Evolutionary conservation across 2,797 vertebrate species (phyloP).

Genomic region (Valencia hispanica): DNA sequence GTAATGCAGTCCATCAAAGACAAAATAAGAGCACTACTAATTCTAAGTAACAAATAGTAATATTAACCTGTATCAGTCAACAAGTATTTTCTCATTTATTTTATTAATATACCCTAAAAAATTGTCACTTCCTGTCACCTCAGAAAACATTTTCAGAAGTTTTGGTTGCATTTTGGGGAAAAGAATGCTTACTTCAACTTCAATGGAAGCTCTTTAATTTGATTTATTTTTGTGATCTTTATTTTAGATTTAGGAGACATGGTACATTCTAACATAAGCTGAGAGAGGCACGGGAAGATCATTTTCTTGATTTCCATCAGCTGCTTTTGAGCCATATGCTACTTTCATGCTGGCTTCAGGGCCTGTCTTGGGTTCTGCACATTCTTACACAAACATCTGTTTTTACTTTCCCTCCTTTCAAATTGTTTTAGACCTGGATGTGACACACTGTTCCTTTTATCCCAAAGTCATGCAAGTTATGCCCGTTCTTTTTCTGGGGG

Average conservation of each 20-base stretch:
- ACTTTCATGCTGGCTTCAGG: conserved; percentile 44
- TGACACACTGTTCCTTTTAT: conserved; percentile 39
- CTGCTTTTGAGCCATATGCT: conserved; percentile 37
- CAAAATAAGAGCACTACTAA: conserved; percentile 27
- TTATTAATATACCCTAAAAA: conserved; percentile 6
- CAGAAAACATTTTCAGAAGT: neutral
- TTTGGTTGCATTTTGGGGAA: conserved; percentile 7
- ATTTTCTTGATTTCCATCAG: conserved; percentile 32
- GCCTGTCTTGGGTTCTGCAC: conserved; percentile 15
- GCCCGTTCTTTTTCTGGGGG: conserved; percentile 13
- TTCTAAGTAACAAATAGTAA: conserved; percentile 27
- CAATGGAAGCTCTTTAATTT: conserved; percentile 23
- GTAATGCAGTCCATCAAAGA: conserved; percentile 12
- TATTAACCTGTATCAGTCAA: conserved; percentile 30
- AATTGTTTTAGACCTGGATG: conserved; percentile 27
- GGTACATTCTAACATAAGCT: neutral
- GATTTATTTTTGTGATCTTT: conserved; percentile 17
- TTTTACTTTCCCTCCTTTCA: conserved; percentile 32
- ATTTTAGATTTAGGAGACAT: conserved; percentile 32
- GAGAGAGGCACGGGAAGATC: conserved; percentile 19
- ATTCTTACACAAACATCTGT: conserved; percentile 48
- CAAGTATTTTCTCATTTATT: conserved; percentile 22
- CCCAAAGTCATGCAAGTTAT: conserved; percentile 26
- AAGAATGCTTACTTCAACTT: conserved; percentile 8
- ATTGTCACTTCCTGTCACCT: neutral